A percentile compares a stretch with the other conserved stretches of the same genome.
These are phyloP conservation scores for Hassar affinis DNA, from an alignment of 2,113 vertebrate genomes.

Conservation along the genomic window DNA sequence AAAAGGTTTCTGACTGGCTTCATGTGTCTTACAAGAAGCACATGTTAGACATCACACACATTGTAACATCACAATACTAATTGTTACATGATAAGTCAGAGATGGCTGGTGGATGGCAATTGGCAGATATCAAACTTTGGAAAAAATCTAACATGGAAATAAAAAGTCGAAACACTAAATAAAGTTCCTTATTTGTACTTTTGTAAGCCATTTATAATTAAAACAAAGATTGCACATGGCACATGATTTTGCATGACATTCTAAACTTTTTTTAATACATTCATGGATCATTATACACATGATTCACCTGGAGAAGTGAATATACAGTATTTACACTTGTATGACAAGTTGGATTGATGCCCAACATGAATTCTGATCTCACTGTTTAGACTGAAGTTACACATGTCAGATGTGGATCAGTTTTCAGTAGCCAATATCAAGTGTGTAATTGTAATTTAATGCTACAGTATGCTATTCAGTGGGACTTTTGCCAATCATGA, in stretches of 20 bases:
- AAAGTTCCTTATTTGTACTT: neutral
- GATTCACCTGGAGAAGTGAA: neutral
- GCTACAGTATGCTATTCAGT: neutral
- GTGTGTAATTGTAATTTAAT: slow-evolving; percentile 1
- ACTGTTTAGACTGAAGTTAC: neutral
- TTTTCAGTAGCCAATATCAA: neutral
- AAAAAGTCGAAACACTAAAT: neutral
- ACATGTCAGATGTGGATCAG: slow-evolving; percentile 2
- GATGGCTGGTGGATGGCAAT: neutral
- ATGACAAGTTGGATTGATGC: neutral
- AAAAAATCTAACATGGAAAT: neutral
- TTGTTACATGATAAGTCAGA: neutral
- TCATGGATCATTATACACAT: neutral
- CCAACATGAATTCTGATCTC: slow-evolving; percentile 1
- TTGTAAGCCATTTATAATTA: neutral
- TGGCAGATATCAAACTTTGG: neutral
- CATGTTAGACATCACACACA: neutral
- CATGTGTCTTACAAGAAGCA: neutral
- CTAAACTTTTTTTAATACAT: neutral
- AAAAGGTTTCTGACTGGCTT: neutral
- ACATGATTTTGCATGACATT: neutral
- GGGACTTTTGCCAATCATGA: neutral
- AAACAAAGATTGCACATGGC: neutral
- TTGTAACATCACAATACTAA: too few species aligned
- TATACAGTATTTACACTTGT: neutral